These are phyloP conservation scores for Drosophila antonietae DNA, from an alignment of 2,888 invertebrate genomes.

Conservation along the genomic window DNA sequence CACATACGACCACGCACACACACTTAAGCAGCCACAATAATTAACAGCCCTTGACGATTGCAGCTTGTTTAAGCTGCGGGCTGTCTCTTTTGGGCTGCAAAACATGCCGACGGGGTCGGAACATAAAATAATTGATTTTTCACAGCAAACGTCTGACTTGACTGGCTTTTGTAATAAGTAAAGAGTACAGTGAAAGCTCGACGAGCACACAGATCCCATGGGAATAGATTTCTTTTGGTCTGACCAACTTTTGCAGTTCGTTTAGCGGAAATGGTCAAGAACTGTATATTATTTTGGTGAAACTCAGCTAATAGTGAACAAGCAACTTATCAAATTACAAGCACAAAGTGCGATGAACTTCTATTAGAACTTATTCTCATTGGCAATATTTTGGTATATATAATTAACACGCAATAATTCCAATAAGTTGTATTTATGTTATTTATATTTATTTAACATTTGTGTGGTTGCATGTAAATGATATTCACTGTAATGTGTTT, in stretches of 20 bases:
- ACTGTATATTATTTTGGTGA: neutral
- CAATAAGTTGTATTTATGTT: neutral
- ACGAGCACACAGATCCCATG: neutral
- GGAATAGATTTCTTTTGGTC: neutral
- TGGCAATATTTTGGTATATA: neutral
- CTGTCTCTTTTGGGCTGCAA: constrained; percentile 43
- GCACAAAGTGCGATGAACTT: neutral
- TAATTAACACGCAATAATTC: neutral
- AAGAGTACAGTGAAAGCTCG: constrained; percentile 11
- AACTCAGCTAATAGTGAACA: neutral
- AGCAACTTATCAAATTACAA: neutral
- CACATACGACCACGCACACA: constrained; percentile 12
- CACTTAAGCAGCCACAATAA: constrained; percentile 62
- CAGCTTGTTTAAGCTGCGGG: constrained; percentile 27
- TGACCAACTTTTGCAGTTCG: neutral
- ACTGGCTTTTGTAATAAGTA: constrained; percentile 9
- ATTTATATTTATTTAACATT: neutral
- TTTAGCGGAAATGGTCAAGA: neutral
- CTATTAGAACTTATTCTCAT: neutral
- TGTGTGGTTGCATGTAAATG: neutral
- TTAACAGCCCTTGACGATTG: constrained; percentile 46
- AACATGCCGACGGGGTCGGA: constrained; percentile 53
- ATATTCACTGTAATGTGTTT: neutral
- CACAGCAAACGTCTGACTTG: constrained; percentile 40
- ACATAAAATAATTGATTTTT: constrained; percentile 77